These are phyloP conservation scores for Sitobion miscanthi DNA, from an alignment of 1,140 invertebrate genomes.

Conservation along the genomic window DNA sequence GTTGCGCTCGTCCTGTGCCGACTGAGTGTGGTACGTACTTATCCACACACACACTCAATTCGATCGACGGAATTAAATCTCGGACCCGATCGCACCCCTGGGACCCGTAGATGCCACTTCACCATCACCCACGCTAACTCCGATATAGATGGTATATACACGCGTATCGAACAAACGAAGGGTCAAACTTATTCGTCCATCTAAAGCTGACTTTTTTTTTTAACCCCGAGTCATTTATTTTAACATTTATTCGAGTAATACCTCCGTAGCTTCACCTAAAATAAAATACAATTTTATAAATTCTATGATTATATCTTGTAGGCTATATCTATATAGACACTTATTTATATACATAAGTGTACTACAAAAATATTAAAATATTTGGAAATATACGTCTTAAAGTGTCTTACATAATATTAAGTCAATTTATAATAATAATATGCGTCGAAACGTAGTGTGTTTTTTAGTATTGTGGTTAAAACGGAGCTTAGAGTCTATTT, in stretches of 20 bases:
- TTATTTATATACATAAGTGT: too few relatives aligned
- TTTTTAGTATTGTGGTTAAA: background rate
- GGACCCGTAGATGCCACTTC: background rate
- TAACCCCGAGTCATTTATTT: background rate
- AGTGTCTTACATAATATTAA: background rate
- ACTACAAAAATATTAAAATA: background rate
- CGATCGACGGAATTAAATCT: constrained; percentile 54
- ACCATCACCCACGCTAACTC: background rate
- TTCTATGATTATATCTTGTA: background rate
- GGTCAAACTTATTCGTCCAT: background rate
- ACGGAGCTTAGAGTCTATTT: background rate
- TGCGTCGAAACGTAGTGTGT: background rate
- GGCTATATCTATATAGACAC: too few relatives aligned
- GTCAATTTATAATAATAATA: background rate
- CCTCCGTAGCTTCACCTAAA: background rate
- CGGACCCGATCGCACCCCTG: constrained; percentile 51
- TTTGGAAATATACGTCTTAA: background rate
- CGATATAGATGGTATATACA: background rate
- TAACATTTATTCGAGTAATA: background rate
- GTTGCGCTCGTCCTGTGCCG: background rate
- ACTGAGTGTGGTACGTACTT: background rate
- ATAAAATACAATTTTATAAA: background rate
- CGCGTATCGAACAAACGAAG: background rate
- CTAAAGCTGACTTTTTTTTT: constrained; percentile 6
- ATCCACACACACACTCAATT: constrained; percentile 22